A percentile compares a stretch with the other conserved stretches of the same genome.
phyloP scores from a whole-genome alignment of 2,113 vertebrate species.

The Tenrec ecaudatus region DNA sequence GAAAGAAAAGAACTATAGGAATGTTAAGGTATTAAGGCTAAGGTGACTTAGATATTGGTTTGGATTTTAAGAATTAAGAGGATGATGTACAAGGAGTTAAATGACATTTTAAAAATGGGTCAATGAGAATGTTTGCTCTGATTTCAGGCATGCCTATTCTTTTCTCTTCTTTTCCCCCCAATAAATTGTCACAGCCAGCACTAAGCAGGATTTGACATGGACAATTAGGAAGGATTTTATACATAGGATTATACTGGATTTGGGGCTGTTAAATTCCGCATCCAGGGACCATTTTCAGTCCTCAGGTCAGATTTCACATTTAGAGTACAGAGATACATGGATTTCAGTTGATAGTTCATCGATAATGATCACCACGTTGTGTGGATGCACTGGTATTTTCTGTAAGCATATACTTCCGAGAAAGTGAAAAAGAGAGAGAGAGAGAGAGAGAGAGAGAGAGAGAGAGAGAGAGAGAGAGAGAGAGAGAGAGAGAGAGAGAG shows the following conservation, averaged over 20 bases:
- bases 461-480: background rate
- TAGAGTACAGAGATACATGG: background rate
- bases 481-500: background rate
- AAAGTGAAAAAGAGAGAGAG: background rate
- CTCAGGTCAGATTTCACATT: slow-evolving; percentile 8
- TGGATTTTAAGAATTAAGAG: slow-evolving; percentile 77
- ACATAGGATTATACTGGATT: slow-evolving; percentile 69
- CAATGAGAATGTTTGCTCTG: slow-evolving; percentile 35
- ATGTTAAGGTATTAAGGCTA: slow-evolving; percentile 69
- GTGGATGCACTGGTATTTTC: background rate
- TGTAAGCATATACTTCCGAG: background rate
- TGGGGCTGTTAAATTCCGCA: slow-evolving; percentile 70
- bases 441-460: background rate
- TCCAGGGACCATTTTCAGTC: slow-evolving; percentile 53
- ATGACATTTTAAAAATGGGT: slow-evolving; percentile 75
- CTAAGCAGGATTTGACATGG: slow-evolving; percentile 74
- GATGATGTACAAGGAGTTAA: slow-evolving; percentile 70
- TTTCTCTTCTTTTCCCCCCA: slow-evolving; percentile 63
- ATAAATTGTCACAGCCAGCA: background rate
- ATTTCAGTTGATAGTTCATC: background rate
- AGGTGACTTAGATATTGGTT: slow-evolving; percentile 24
- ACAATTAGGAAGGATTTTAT: slow-evolving; percentile 75
- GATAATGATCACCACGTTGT: slow-evolving; percentile 40
- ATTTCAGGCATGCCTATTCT: slow-evolving; percentile 59
- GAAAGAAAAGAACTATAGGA: slow-evolving; percentile 58